Evolutionary conservation across 2,888 invertebrate genomes (phyloP), one percentile per base, ranked within the genome.

Genomic region (Nomada flava): DNA sequence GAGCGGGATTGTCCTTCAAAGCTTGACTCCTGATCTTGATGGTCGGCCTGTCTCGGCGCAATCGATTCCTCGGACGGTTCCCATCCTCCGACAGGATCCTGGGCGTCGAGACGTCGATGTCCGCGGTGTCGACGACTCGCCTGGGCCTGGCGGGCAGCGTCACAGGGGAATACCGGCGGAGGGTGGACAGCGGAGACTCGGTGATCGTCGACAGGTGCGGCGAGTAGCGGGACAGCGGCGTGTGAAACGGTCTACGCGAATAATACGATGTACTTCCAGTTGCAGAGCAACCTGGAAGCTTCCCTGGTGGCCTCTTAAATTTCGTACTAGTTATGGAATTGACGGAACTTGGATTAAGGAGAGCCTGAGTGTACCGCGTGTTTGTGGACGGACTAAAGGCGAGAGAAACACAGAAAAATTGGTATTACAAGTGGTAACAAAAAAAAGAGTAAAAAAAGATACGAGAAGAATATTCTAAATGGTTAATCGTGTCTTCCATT

Each of bases 21-120:
- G 92, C 93, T 62, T 93, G 93, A 81, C 91, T 93, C 91, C 92
- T 94, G 92, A 92, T 93, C 93, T 89, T 94, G 90, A 91, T 92
- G 0, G 92, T 93, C 2, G 92, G 91, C 13, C 91, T 86, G 89
- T 86, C 94, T 83, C 89, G 93, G 76, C 89, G 91, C 11, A 91
- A 85, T 2, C 91, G 90, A 63, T 91, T 90, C 79, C 82, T 91
- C 82, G 79, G 91, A 69, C 62, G 91, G 13, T 62, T 74, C 0
- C 82, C 81, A 0, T 90, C 88, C 23, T 85, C 86, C 0, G 90
- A 52, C 0, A 90, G 63, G 15, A 89, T 89, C 82, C 90, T 89
- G 0, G 91, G 91, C 83, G 95, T 95, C 0, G 97, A 97, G 0
- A 98, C 97, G 92, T 98, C 98, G 86, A 98, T 98, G 91, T 97